A percentile compares a stretch with the other conserved stretches of the same genome.
These are phyloP conservation scores for Hyperoodon ampullatus DNA, from an alignment of 2,113 vertebrate genomes.

Conservation along the genomic window DNA sequence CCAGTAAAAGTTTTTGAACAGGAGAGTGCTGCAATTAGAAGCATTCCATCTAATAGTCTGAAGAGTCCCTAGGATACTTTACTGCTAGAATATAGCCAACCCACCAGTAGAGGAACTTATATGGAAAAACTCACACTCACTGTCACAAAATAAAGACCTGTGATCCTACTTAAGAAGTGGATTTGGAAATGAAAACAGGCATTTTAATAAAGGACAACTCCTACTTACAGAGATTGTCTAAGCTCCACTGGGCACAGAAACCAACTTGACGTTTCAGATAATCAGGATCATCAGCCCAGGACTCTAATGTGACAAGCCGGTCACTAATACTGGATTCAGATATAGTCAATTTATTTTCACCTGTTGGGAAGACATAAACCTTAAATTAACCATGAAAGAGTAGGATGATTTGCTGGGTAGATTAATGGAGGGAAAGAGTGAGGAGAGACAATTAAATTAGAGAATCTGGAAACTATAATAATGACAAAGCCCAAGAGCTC, in stretches of 20 bases:
- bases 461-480: conserved; percentile 36
- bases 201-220: not conserved
- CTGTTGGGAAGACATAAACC: conserved; percentile 81
- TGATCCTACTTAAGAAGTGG: not conserved
- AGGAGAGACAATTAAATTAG: not conserved
- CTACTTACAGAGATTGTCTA: conserved; percentile 98
- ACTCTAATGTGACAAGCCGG: conserved; percentile 93
- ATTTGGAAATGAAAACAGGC: not conserved
- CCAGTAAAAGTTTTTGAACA: not conserved
- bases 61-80: not conserved
- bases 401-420: not conserved
- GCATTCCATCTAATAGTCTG: not conserved
- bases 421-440: not conserved
- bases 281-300: conserved; percentile 94
- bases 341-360: conserved; percentile 99
- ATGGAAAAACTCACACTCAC: not conserved
- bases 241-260: conserved; percentile 99
- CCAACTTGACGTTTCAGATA: conserved; percentile 98
- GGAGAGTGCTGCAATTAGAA: not conserved
- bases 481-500: conserved; percentile 1
- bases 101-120: not conserved
- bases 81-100: not conserved
- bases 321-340: conserved; percentile 95
- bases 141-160: conserved; percentile 9
- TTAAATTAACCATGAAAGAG: conserved; percentile 48